These are phyloP conservation scores for Melanostoma scalare DNA, from an alignment of 2,888 invertebrate genomes.

Conservation along the genomic window DNA sequence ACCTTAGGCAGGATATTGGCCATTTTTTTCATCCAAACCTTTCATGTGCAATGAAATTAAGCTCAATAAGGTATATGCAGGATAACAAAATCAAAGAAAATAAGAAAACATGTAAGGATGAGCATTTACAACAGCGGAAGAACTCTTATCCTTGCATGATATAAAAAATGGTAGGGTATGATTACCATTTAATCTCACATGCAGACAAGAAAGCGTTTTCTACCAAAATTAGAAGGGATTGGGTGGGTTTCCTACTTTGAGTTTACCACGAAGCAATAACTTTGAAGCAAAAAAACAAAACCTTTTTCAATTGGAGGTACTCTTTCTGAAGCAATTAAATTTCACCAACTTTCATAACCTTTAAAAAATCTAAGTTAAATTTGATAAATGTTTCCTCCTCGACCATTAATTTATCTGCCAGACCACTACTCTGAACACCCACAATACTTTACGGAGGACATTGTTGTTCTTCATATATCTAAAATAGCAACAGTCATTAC, in stretches of 20 bases:
- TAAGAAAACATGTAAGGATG: constrained; percentile 31
- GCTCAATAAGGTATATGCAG: constrained; percentile 24
- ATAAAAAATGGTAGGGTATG: constrained; percentile 5
- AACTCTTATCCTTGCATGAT: constrained; percentile 29
- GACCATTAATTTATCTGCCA: constrained; percentile 29
- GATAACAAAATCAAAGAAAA: constrained; percentile 22
- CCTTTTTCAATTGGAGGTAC: too few relatives aligned
- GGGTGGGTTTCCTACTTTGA: not conserved
- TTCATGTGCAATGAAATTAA: constrained; percentile 37
- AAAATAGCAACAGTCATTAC: constrained; percentile 56
- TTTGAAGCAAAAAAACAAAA: too few relatives aligned
- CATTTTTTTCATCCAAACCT: constrained; percentile 22
- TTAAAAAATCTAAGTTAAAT: too few relatives aligned
- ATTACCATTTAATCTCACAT: constrained; percentile 27
- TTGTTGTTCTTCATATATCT: not conserved
- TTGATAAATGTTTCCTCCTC: not conserved
- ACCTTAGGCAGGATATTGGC: constrained; percentile 46
- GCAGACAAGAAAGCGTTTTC: constrained; percentile 28
- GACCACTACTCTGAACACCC: constrained; percentile 14
- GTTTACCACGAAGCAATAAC: too few relatives aligned
- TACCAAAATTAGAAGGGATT: not conserved
- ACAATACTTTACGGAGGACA: constrained; percentile 15
- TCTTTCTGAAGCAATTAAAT: too few relatives aligned
- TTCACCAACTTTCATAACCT: too few relatives aligned
- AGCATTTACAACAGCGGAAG: constrained; percentile 20